phyloP scores from a whole-genome alignment of 2,888 invertebrate species.

The Autographa gamma region DNA sequence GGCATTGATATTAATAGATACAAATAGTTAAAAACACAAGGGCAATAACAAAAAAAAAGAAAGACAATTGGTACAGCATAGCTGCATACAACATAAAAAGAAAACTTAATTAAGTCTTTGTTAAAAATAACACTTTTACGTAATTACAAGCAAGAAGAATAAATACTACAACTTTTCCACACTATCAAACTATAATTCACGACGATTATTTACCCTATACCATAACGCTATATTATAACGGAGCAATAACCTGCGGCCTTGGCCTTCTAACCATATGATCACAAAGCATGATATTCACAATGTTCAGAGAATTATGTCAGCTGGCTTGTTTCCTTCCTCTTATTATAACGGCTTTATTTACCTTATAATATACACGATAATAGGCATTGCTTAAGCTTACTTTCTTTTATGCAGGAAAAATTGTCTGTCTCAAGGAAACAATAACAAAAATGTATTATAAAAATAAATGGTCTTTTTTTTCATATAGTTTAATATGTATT shows the following conservation, averaged over 20 bases:
- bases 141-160: too few species aligned
- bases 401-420: not conserved
- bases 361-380: not conserved
- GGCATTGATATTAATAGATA: too few species aligned
- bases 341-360: not conserved
- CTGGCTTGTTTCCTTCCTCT: not conserved
- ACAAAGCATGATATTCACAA: not conserved
- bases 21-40: too few species aligned
- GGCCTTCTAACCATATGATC: not conserved
- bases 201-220: not conserved
- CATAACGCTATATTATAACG: not conserved
- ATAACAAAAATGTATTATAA: too few species aligned
- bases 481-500: not conserved
- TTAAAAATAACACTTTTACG: too few species aligned
- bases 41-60: too few species aligned
- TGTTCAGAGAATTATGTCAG: not conserved
- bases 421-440: not conserved
- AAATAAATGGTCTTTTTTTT: too few species aligned
- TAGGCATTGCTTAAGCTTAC: not conserved
- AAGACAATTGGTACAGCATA: too few species aligned
- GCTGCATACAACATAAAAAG: too few species aligned
- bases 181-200: too few species aligned
- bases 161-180: too few species aligned
- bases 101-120: too few species aligned
- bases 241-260: not conserved